A percentile compares a stretch with the other conserved stretches of the same genome.
phyloP scores from a whole-genome alignment of 2,113 vertebrate genomes.

The Australoheros scitulus region DNA sequence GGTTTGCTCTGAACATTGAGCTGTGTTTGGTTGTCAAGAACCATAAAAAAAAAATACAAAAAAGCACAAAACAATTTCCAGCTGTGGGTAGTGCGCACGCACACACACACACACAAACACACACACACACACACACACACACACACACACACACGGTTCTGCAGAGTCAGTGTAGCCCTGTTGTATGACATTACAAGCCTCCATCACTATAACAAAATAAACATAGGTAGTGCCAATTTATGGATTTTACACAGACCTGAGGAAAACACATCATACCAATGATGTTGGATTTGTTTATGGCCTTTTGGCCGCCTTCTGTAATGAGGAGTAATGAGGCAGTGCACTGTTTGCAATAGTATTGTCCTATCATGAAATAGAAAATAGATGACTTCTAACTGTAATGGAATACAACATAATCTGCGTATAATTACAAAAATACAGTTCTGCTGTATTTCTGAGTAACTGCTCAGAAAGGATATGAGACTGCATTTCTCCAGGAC shows the following conservation, averaged over 20 bases:
- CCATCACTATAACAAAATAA: not conserved
- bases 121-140: no score
- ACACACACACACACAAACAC: not conserved
- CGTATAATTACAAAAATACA: not conserved
- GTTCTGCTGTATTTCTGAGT: not conserved
- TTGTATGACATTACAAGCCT: not conserved
- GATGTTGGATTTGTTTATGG: not conserved
- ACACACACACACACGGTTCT: not conserved
- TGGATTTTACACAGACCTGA: no score
- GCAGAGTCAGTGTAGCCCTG: not conserved
- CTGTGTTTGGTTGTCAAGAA: slow-evolving; percentile 83
- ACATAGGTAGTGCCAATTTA: no score
- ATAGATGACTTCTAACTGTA: not conserved
- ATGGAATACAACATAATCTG: not conserved
- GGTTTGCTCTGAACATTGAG: slow-evolving; percentile 90
- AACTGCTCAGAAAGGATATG: slow-evolving; percentile 85
- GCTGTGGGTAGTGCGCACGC: not conserved
- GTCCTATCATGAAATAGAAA: rapidly evolving
- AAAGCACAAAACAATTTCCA: not conserved
- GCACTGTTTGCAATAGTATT: not conserved
- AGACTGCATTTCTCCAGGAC: slow-evolving; percentile 88
- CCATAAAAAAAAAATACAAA: not conserved
- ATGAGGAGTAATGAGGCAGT: no score
- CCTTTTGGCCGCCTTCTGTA: no score
- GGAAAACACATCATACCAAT: no score